Evolutionary conservation across 2,888 invertebrate species (phyloP).

Genomic region (Masnerella sp.): DNA sequence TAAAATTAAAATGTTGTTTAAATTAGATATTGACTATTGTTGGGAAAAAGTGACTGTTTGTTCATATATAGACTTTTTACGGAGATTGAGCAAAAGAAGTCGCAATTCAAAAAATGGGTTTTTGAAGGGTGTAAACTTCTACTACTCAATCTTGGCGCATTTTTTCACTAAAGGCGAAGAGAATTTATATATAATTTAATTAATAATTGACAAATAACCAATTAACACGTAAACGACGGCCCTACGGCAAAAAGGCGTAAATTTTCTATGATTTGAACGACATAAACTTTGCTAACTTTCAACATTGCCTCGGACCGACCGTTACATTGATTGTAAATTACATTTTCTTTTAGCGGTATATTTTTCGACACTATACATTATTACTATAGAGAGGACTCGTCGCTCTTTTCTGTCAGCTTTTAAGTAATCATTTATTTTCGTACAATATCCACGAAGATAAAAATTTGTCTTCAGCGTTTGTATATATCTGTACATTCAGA

Average conservation of each 20-base stretch:
- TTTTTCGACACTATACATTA: constrained; percentile 55
- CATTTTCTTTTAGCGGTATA: constrained; percentile 62
- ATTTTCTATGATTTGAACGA: constrained; percentile 69
- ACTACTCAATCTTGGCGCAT: constrained; percentile 21
- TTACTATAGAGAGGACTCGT: constrained; percentile 47
- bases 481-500: constrained; percentile 58
- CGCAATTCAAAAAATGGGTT: too few species aligned
- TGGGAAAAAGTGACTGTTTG: neutral
- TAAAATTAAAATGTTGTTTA: too few species aligned
- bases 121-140: too few species aligned
- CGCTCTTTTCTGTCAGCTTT: constrained; percentile 9
- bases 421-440: constrained; percentile 25
- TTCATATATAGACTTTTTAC: constrained; percentile 18
- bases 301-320: constrained; percentile 74
- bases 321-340: constrained; percentile 75
- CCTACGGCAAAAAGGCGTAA: constrained; percentile 72
- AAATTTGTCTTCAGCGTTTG: constrained; percentile 49
- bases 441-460: constrained; percentile 51
- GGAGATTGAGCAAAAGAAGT: constrained; percentile 1
- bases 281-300: constrained; percentile 74
- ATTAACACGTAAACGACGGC: constrained; percentile 73
- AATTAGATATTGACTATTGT: too few species aligned
- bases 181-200: constrained; percentile 69
- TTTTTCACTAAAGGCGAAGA: constrained; percentile 55
- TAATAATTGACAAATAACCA: constrained; percentile 76